Evolutionary conservation across 2,113 vertebrate species (phyloP).

Genomic region (Atractosteus spatula): DNA sequence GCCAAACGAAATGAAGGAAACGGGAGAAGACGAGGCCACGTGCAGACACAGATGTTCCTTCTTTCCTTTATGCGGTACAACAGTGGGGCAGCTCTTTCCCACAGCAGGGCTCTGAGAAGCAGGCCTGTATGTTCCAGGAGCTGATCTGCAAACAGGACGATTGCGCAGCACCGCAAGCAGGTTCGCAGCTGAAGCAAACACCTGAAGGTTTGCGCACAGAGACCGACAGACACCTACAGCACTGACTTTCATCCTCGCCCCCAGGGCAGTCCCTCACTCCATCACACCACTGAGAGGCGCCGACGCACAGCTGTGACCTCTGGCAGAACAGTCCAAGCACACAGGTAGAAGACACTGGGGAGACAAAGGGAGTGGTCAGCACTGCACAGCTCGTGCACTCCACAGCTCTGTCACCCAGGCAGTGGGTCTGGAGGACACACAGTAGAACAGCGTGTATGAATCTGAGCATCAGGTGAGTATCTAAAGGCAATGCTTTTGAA

Average conservation of each 20-base stretch:
- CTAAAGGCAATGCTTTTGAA: background rate
- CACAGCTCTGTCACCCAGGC: background rate
- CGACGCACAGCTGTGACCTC: conserved; percentile 49
- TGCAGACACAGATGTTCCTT: too few relatives aligned
- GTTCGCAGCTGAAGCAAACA: too few relatives aligned
- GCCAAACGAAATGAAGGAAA: too few relatives aligned
- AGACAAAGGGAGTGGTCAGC: background rate
- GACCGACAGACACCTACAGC: conserved; percentile 38
- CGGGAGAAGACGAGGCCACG: too few relatives aligned
- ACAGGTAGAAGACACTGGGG: conserved; percentile 43
- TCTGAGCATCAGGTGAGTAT: too few relatives aligned
- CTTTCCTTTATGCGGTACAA: too few relatives aligned
- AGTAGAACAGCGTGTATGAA: background rate
- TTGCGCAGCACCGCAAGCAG: too few relatives aligned
- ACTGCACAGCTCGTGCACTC: background rate
- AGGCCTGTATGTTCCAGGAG: too few relatives aligned
- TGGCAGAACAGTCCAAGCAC: conserved; percentile 39
- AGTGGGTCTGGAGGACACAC: background rate
- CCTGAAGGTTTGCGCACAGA: too few relatives aligned
- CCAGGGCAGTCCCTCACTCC: conserved; percentile 42
- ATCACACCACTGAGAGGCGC: conserved; percentile 55
- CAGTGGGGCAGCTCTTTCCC: too few relatives aligned
- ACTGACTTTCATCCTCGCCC: conserved; percentile 53
- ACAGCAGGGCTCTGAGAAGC: too few relatives aligned
- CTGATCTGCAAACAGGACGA: too few relatives aligned